A percentile compares a stretch with the other conserved stretches of the same genome.
These are phyloP conservation scores for Palythoa grandis DNA, from an alignment of 92 coral and sea anemone species.

Conservation along the genomic window DNA sequence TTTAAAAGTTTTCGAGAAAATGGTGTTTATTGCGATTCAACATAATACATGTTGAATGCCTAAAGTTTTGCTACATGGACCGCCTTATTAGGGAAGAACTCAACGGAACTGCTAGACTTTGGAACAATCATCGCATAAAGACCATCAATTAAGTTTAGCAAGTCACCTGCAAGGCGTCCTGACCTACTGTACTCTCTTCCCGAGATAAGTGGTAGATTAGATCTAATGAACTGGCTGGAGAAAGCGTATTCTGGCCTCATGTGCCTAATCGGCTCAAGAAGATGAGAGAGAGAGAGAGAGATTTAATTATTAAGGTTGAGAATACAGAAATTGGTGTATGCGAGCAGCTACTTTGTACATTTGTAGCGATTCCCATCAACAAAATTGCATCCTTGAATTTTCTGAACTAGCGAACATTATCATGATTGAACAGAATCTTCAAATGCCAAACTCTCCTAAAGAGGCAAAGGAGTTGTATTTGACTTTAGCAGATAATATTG, in stretches of 20 bases:
- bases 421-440: neutral
- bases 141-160: neutral
- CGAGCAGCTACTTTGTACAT: neutral
- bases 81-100: constrained; percentile 9
- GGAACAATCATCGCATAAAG: constrained; percentile 17
- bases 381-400: neutral
- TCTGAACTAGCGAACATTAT: neutral
- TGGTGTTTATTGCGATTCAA: constrained; percentile 9
- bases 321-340: neutral
- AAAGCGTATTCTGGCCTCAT: no score
- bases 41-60: neutral
- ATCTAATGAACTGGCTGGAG: no score
- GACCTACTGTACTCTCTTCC: constrained; percentile 3
- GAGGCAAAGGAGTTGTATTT: neutral
- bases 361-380: neutral
- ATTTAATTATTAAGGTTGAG: neutral
- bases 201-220: neutral
- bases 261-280: no score
- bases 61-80: constrained; percentile 18
- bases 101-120: constrained; percentile 7
- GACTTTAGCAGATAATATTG: neutral
- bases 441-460: neutral
- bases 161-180: constrained; percentile 14
- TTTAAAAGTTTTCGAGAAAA: neutral
- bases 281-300: no score